Percentiles rank a stretch among this genome's conserved stretches.
Evolutionary conservation across 1,140 invertebrate species (phyloP).

Genomic region (Probaryconus sp.): DNA sequence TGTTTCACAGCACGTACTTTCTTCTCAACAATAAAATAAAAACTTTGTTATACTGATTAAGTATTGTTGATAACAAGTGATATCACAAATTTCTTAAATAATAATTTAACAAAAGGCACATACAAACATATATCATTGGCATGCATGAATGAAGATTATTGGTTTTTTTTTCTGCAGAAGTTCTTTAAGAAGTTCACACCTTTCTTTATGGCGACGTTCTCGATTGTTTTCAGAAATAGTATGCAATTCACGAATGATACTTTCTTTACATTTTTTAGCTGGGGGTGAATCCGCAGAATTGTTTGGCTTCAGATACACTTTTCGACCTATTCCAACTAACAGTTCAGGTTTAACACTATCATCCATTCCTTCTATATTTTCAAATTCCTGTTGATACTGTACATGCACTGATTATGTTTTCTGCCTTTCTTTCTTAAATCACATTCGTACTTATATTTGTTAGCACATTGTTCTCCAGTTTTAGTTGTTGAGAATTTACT

Average conservation of each 20-base stretch:
- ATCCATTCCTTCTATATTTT: constrained; percentile 37
- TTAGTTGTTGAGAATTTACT: constrained; percentile 1
- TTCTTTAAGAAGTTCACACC: no score
- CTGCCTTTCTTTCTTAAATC: constrained; percentile 19
- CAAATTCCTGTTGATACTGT: constrained; percentile 28
- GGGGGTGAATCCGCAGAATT: not conserved
- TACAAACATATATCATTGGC: no score
- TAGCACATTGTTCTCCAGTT: not conserved
- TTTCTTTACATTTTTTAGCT: constrained; percentile 16
- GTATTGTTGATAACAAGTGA: no score
- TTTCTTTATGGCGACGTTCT: constrained; percentile 16
- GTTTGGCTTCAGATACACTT: not conserved
- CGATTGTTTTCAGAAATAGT: constrained; percentile 3
- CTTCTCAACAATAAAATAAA: no score
- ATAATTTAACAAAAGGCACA: no score
- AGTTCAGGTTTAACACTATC: constrained; percentile 43
- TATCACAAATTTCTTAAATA: no score
- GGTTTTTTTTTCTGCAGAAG: no score
- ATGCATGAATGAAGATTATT: no score
- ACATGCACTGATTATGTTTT: constrained; percentile 26
- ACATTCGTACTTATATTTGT: constrained; percentile 7
- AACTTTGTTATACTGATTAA: no score
- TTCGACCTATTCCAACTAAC: constrained; percentile 19
- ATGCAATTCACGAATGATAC: constrained; percentile 8
- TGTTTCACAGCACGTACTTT: no score